Conservation (phyloP, 1,140 invertebrate species). For the Zaprionus ornatus region DNA sequence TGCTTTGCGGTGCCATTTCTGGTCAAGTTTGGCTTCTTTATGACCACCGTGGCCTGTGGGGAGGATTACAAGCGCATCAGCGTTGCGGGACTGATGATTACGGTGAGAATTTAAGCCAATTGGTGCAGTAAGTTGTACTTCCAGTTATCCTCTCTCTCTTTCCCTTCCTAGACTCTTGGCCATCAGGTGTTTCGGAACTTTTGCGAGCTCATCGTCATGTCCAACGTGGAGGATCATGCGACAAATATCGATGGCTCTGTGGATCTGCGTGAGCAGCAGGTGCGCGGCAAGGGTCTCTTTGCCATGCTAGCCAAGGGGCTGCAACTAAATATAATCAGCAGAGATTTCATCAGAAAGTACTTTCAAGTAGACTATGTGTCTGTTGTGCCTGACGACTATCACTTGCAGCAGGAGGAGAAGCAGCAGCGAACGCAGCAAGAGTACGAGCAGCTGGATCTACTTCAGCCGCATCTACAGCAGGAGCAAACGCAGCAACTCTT, state of each 20-base stretch:
- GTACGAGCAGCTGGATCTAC: not conserved
- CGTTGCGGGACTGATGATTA: constrained; percentile 21
- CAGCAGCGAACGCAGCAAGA: not conserved
- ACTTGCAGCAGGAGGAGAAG: not conserved
- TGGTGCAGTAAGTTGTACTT: no score
- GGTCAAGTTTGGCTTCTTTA: constrained; percentile 47
- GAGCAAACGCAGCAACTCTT: not conserved
- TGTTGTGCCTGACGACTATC: not conserved
- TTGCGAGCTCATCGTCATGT: not conserved
- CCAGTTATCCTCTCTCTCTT: not conserved
- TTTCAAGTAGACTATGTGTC: constrained; percentile 10
- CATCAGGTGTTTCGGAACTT: constrained; percentile 38
- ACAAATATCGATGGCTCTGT: not conserved
- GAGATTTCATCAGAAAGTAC: not conserved
- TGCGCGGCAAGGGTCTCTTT: constrained; percentile 24
- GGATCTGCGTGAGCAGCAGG: constrained; percentile 34
- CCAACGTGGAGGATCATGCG: not conserved
- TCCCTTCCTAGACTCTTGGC: not conserved
- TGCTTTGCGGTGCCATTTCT: constrained; percentile 22
- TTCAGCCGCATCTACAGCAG: not conserved
- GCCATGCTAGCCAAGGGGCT: constrained; percentile 6
- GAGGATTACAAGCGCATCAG: constrained; percentile 13
- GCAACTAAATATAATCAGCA: constrained; percentile 1
- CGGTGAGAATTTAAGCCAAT: constrained; percentile 13
- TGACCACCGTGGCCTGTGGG: constrained; percentile 32